Conservation (phyloP, 2,113 vertebrate genomes). For the Colossoma macropomum region DNA sequence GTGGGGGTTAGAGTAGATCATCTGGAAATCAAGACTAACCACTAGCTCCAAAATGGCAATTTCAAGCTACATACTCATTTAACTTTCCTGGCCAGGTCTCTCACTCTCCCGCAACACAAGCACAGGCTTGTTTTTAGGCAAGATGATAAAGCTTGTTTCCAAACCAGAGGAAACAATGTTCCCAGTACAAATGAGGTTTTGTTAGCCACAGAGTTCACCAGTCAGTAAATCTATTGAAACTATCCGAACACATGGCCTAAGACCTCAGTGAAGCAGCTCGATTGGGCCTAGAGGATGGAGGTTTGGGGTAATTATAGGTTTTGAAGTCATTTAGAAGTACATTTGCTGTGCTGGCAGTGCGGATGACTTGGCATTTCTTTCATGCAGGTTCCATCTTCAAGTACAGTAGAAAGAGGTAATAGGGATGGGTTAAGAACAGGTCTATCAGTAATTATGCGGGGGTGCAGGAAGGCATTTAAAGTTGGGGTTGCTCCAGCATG, state of each 20-base stretch:
- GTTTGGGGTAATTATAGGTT: constrained; percentile 47
- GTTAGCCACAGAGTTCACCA: constrained; percentile 1
- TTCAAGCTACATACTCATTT: constrained; percentile 66
- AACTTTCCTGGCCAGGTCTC: constrained; percentile 64
- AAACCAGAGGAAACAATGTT: constrained; percentile 57
- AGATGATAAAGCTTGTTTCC: constrained; percentile 57
- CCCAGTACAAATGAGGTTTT: constrained; percentile 15
- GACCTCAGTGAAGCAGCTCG: constrained; percentile 19
- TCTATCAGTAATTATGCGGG: constrained; percentile 26
- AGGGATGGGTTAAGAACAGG: constrained; percentile 27
- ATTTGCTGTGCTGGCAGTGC: constrained; percentile 31
- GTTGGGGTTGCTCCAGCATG: not conserved
- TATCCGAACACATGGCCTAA: not conserved
- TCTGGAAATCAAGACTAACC: not conserved
- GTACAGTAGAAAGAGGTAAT: not conserved
- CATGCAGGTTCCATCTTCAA: constrained; percentile 15
- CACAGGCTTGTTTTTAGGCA: constrained; percentile 59
- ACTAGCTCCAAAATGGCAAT: constrained; percentile 53
- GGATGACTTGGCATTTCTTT: constrained; percentile 39
- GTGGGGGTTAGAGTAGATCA: not conserved
- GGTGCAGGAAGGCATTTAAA: not conserved
- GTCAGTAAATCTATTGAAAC: not conserved
- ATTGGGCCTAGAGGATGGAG: constrained; percentile 32
- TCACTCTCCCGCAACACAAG: constrained; percentile 47
- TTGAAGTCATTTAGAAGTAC: constrained; percentile 41